A percentile compares a stretch with the other conserved stretches of the same genome.
Conservation (phyloP, 2,797 vertebrate genomes). For the Zenarchopterus dispar region DNA sequence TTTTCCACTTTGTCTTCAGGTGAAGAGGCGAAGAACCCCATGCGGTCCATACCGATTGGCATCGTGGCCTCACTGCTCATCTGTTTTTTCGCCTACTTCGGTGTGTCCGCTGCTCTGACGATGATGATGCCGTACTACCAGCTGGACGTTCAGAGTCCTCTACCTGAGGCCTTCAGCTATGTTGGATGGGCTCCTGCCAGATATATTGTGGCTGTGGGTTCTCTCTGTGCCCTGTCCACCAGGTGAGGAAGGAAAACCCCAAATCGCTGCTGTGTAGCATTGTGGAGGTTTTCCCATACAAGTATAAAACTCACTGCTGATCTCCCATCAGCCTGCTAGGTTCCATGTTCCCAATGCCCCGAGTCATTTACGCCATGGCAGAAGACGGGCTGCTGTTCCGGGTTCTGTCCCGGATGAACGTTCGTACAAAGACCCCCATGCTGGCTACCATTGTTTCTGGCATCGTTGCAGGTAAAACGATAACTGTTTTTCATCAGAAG, state of each 20-base stretch:
- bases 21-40: constrained; percentile 95
- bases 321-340: constrained; percentile 87
- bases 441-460: constrained; percentile 90
- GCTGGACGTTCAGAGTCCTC: constrained; percentile 87
- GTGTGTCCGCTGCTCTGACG: constrained; percentile 93
- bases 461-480: constrained; percentile 83
- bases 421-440: constrained; percentile 90
- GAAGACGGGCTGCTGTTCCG: constrained; percentile 94
- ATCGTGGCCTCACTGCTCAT: constrained; percentile 94
- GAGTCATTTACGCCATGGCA: constrained; percentile 96
- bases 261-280: background rate
- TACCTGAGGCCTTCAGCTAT: constrained; percentile 90
- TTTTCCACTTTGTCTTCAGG: constrained; percentile 74
- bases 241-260: constrained; percentile 79
- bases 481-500: too few relatives aligned
- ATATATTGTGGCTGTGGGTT: constrained; percentile 92
- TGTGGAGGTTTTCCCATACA: background rate
- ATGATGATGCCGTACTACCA: constrained; percentile 96
- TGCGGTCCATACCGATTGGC: constrained; percentile 92
- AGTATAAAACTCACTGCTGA: background rate
- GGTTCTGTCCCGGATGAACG: constrained; percentile 84
- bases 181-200: constrained; percentile 90
- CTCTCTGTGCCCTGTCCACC: constrained; percentile 95
- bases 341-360: constrained; percentile 98
- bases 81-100: constrained; percentile 95